phyloP scores from a whole-genome alignment of 2,113 vertebrate genomes.

The Corythaixoides concolor region DNA sequence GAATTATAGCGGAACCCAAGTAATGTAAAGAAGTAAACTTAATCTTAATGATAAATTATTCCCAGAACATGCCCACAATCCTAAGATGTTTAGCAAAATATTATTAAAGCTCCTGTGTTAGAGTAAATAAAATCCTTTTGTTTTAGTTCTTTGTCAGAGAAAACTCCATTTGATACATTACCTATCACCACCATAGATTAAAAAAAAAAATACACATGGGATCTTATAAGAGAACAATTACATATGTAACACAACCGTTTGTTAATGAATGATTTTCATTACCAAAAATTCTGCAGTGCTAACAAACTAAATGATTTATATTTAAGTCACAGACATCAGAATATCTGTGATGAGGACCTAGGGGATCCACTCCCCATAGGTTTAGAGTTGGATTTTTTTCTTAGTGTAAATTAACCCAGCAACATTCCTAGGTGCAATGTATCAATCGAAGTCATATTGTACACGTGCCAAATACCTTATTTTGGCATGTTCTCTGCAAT shows the following conservation, averaged over 20 bases:
- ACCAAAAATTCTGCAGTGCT: background rate
- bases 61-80: background rate
- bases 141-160: background rate
- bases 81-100: background rate
- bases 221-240: background rate
- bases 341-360: background rate
- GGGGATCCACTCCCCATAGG: too few species aligned
- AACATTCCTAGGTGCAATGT: background rate
- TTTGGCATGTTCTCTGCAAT: background rate
- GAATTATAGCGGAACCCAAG: background rate
- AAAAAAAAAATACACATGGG: too few species aligned
- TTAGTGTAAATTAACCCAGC: background rate
- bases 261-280: background rate
- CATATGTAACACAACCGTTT: background rate
- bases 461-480: background rate
- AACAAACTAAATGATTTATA: background rate
- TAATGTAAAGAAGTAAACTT: background rate
- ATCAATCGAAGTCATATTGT: background rate
- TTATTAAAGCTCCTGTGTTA: background rate
- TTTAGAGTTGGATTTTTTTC: background rate
- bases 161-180: background rate
- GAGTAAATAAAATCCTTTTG: background rate
- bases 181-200: background rate
- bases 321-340: background rate
- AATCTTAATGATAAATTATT: background rate